These are phyloP conservation scores for Neodiprion virginianus DNA, from an alignment of 1,140 invertebrate genomes.

Conservation along the genomic window DNA sequence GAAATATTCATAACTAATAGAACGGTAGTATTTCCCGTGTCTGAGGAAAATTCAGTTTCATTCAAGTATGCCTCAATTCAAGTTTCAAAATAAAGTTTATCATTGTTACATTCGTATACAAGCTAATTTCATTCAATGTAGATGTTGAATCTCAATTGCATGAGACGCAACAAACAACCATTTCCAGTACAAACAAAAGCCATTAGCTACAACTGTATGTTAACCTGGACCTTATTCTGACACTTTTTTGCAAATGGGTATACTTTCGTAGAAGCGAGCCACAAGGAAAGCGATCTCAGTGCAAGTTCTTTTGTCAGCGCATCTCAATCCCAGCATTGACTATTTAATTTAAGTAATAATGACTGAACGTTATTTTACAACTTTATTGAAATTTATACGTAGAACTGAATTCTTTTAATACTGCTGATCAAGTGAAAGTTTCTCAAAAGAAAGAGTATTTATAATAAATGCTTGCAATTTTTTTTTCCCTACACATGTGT, in stretches of 20 bases:
- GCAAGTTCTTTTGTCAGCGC: no score
- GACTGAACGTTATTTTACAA: no score
- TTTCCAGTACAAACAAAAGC: no score
- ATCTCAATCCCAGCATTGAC: no score
- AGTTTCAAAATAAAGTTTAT: no score
- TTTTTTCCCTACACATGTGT: background rate
- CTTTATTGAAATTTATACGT: no score
- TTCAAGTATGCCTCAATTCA: background rate
- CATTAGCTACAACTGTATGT: background rate
- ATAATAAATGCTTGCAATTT: slow-evolving; percentile 1
- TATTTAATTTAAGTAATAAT: no score
- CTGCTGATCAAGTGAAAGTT: background rate
- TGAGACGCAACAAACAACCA: no score
- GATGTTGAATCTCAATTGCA: no score
- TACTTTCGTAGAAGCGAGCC: background rate
- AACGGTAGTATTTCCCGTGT: background rate
- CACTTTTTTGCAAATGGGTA: background rate
- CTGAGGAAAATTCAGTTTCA: background rate
- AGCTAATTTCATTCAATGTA: background rate
- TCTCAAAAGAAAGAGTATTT: background rate
- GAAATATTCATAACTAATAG: background rate
- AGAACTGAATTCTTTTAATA: no score
- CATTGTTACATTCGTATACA: background rate
- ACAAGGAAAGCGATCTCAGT: background rate
- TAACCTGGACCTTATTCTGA: background rate